These are phyloP conservation scores for Apogon talboti DNA, from an alignment of 2,797 vertebrate species.

Conservation along the genomic window DNA sequence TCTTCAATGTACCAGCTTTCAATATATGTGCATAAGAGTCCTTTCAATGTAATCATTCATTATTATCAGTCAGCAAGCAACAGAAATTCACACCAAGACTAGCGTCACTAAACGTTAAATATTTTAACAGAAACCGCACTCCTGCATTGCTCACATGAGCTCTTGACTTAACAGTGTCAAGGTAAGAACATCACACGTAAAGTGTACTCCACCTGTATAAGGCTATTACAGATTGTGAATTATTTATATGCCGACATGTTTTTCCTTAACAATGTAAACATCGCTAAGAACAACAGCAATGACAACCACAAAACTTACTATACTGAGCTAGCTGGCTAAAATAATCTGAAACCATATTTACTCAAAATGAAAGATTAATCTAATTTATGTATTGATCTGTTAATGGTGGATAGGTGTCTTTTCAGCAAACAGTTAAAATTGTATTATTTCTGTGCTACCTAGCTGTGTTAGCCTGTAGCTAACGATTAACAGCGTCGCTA, in stretches of 20 bases:
- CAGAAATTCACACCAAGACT: conserved; percentile 8
- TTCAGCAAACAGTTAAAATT: not conserved
- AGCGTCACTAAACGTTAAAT: conserved; percentile 49
- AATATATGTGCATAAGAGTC: too few relatives aligned
- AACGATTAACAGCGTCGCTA: conserved; percentile 34
- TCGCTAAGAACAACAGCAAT: not conserved
- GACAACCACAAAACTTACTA: not conserved
- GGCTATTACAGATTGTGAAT: not conserved
- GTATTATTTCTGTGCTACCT: not conserved
- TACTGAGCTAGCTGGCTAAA: too few relatives aligned
- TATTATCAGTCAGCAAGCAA: not conserved
- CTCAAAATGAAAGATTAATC: not conserved
- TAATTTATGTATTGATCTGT: fast-evolving
- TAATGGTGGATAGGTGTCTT: not conserved
- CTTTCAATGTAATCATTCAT: not conserved
- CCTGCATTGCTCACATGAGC: conserved; percentile 21
- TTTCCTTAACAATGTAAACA: conserved; percentile 27
- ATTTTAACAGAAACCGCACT: conserved; percentile 61
- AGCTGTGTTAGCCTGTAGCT: conserved; percentile 55
- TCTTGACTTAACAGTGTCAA: not conserved
- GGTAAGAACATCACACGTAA: conserved; percentile 5
- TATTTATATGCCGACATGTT: not conserved
- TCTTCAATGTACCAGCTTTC: too few relatives aligned
- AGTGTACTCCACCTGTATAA: not conserved
- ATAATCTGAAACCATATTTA: not conserved